Evolutionary conservation across 2,113 vertebrate species (phyloP).

Genomic region (Xenus cinereus): DNA sequence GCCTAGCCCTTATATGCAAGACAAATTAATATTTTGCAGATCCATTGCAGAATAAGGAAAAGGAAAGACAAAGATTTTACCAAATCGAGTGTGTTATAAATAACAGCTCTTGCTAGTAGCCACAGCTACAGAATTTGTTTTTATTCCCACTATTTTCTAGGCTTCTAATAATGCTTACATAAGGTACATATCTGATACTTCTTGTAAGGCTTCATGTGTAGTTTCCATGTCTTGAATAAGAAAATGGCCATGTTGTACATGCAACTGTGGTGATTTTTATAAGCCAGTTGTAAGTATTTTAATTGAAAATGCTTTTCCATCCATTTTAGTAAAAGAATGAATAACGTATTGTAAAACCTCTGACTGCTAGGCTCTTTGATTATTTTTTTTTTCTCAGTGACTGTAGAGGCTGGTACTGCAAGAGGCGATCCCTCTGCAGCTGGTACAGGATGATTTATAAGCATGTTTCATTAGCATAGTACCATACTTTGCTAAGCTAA

Average conservation of each 20-base stretch:
- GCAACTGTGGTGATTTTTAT: background rate
- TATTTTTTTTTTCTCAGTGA: conserved; percentile 70
- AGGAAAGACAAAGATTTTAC: background rate
- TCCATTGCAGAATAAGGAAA: background rate
- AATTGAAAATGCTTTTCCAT: conserved; percentile 46
- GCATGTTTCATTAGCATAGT: conserved; percentile 37
- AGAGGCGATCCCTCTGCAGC: conserved; percentile 77
- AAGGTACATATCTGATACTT: background rate
- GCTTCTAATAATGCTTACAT: background rate
- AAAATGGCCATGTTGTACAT: background rate
- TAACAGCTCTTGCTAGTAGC: background rate
- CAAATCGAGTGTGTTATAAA: background rate
- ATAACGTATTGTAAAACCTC: conserved; percentile 85
- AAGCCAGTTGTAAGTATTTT: conserved; percentile 7
- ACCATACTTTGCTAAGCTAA: conserved; percentile 23
- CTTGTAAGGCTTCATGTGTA: background rate
- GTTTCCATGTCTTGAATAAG: background rate
- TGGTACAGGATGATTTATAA: conserved; percentile 78
- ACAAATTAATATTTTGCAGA: background rate
- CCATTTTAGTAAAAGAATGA: conserved; percentile 75
- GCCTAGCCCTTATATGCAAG: background rate
- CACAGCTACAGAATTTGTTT: background rate
- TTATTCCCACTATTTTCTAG: background rate
- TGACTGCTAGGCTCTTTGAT: conserved; percentile 69
- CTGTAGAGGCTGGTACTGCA: conserved; percentile 89